Evolutionary conservation across 2,888 invertebrate genomes (phyloP).

Genomic region (Alcis repandata): DNA sequence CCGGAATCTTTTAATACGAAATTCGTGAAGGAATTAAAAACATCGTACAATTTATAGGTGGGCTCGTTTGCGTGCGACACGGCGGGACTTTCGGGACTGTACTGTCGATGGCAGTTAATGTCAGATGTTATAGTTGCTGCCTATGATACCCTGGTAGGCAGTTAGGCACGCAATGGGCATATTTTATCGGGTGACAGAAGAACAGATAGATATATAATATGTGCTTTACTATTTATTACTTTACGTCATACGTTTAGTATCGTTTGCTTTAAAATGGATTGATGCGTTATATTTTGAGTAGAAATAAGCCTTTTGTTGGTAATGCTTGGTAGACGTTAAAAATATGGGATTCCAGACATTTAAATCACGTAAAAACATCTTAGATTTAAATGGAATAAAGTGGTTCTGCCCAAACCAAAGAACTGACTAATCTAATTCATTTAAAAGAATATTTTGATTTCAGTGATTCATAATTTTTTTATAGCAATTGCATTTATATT

Average conservation of each 20-base stretch:
- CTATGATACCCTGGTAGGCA: no score
- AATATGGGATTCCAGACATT: no score
- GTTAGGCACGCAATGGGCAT: background rate
- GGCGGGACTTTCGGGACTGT: background rate
- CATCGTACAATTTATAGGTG: slow-evolving; percentile 20
- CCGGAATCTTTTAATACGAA: slow-evolving; percentile 11
- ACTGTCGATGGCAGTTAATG: slow-evolving; percentile 5
- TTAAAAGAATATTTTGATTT: no score
- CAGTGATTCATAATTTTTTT: background rate
- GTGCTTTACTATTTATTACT: background rate
- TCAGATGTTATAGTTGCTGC: slow-evolving; percentile 1
- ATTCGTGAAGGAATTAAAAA: slow-evolving; percentile 26
- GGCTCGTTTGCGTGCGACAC: slow-evolving; percentile 24
- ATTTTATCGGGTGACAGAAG: background rate
- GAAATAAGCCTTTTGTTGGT: no score
- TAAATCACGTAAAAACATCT: no score
- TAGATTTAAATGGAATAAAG: no score
- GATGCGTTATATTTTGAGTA: no score
- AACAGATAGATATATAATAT: background rate
- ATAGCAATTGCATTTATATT: background rate
- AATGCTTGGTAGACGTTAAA: no score
- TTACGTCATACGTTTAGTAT: background rate
- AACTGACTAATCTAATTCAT: no score
- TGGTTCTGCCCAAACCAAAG: no score
- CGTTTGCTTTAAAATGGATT: no score